Evolutionary conservation across 2,888 invertebrate species (phyloP).

Genomic region (Agrenia bidenticulata): DNA sequence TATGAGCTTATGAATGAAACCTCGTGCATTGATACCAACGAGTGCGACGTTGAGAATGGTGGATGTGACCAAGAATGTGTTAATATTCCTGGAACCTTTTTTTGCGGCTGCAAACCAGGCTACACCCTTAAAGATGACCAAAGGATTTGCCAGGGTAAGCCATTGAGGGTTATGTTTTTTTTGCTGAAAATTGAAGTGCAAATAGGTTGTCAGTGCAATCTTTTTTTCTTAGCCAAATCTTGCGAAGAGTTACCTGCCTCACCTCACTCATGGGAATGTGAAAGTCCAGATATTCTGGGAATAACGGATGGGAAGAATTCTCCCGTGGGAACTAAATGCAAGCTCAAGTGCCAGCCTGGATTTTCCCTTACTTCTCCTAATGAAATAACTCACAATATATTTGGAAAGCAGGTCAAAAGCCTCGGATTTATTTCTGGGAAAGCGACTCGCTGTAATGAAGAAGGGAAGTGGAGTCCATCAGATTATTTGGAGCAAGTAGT

Average conservation of each 20-base stretch:
- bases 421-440: constrained; percentile 17
- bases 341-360: constrained; percentile 46
- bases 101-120: constrained; percentile 66
- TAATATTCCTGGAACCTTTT: constrained; percentile 58
- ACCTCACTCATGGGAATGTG: constrained; percentile 51
- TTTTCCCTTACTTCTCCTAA: constrained; percentile 28
- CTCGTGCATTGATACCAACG: constrained; percentile 62
- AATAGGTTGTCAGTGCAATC: too few relatives aligned
- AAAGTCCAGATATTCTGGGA: constrained; percentile 36
- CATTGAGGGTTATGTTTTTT: neutral
- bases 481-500: constrained; percentile 39
- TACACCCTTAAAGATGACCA: constrained; percentile 59
- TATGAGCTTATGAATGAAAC: constrained; percentile 57
- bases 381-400: constrained; percentile 29
- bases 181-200: neutral
- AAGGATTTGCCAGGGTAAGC: constrained; percentile 55
- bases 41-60: constrained; percentile 62
- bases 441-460: constrained; percentile 44
- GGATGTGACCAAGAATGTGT: constrained; percentile 65
- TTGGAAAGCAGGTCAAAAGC: constrained; percentile 27
- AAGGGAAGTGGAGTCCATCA: constrained; percentile 49
- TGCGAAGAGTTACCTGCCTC: constrained; percentile 49
- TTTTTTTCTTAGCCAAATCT: constrained; percentile 38
- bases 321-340: constrained; percentile 47
- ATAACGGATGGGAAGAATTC: constrained; percentile 33